Base-by-base conservation (phyloP, 2,888 invertebrate genomes). In the Mylabris sibirica region DNA sequence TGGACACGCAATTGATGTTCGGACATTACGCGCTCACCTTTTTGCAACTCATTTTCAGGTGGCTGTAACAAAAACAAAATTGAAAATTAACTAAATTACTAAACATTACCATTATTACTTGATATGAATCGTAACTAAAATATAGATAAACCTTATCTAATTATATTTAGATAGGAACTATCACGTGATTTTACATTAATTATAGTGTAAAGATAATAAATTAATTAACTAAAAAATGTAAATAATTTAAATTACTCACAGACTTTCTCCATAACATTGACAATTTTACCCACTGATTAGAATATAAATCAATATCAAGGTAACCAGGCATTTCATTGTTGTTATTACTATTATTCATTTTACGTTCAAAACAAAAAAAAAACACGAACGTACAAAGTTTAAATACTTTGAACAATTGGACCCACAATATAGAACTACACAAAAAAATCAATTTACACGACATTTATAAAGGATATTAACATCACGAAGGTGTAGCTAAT, bases 1-100 rank as follows among this genome's bases (percentile, higher is more conserved):
- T 96, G 95, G 72, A 98, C 95, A 77, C 97, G 91, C 75, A 97
- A 88, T 86, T 98, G 97, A 87, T 97, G 96, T 87, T 97, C 97
- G 73, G 97, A 97, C 82, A 96, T 92, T 82, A 92, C 92, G 71
- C 94, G 90, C 83, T 93, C 93, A 84, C 92, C 91, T 88, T 95
- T 95, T 87, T 95, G 94, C 83, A 96, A 89, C 86, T 96, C 95
- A 91, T 97, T 97, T 87, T 97, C 96, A 77, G 96, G 96, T 80
- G 96, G 95, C 95, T 96, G 89, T 1, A 87, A 87, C 75, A 80
- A 78, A 79, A 79, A 71, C 67, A 71, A 79, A 79, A 64, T 57
- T 8, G 17, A 3, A 38, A 14, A 64, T 26, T 17, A 64, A 35
- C 6, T 59, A 34, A 22, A 59, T 20, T 17, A 26, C 12, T 8